A percentile compares a stretch with the other conserved stretches of the same genome.
Conservation (phyloP, 2,888 invertebrate species). For the Pristionchus mayeri region DNA sequence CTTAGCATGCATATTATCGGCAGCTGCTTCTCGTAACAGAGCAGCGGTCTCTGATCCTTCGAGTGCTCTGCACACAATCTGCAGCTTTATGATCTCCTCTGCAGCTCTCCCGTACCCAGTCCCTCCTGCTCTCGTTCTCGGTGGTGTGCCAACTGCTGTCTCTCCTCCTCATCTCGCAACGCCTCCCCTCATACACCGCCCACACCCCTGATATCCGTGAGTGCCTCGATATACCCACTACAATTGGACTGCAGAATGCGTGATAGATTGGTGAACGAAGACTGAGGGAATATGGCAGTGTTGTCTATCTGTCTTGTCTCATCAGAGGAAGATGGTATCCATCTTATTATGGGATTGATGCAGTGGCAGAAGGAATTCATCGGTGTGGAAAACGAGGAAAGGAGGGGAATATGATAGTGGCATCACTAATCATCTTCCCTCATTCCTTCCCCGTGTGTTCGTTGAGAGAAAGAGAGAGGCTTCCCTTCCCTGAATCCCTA, state of each 20-base stretch:
- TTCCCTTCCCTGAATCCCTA: background rate
- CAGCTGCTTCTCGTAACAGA: no score
- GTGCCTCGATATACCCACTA: constrained; percentile 46
- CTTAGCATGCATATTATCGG: background rate
- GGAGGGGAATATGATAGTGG: background rate
- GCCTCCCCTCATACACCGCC: constrained; percentile 74
- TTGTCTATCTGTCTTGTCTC: no score
- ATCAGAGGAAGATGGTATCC: background rate
- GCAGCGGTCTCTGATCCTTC: no score
- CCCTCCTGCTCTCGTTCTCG: constrained; percentile 70
- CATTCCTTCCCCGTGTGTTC: background rate
- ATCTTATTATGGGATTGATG: background rate
- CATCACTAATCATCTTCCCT: background rate
- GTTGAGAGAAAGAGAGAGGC: background rate
- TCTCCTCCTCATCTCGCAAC: constrained; percentile 67
- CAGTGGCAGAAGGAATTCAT: background rate
- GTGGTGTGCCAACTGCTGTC: constrained; percentile 72
- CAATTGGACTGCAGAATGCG: background rate
- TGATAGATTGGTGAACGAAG: no score
- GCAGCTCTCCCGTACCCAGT: constrained; percentile 70
- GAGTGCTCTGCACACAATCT: background rate
- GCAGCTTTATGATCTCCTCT: background rate
- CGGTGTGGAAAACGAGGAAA: background rate
- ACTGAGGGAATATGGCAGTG: no score
- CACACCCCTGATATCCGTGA: constrained; percentile 74